Evolutionary conservation across 2,113 vertebrate genomes (phyloP).

Genomic region (Toxotes chatareus): DNA sequence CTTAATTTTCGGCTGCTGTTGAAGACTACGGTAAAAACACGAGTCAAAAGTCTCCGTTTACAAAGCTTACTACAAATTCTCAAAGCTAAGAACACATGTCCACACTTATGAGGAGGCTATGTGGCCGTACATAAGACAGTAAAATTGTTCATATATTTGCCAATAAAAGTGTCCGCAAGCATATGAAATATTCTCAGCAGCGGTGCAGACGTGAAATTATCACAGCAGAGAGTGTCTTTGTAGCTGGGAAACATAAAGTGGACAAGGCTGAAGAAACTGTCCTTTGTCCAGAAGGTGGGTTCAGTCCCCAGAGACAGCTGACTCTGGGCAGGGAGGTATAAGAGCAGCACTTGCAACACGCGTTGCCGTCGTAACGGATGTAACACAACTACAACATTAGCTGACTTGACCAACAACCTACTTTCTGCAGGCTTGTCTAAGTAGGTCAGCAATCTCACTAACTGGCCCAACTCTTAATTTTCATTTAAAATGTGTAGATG

Average conservation of each 20-base stretch:
- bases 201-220: not conserved
- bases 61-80: too few species aligned
- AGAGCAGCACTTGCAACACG: not conserved
- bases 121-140: not conserved
- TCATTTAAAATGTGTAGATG: not conserved
- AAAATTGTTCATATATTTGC: not conserved
- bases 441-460: constrained; percentile 45
- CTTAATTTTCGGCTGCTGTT: too few species aligned
- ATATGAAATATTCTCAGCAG: not conserved
- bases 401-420: constrained; percentile 39
- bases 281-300: not conserved
- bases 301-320: not conserved
- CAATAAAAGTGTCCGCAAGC: not conserved
- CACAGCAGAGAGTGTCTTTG: not conserved
- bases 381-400: constrained; percentile 15
- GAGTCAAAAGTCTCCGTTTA: too few species aligned
- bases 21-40: too few species aligned
- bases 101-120: too few species aligned
- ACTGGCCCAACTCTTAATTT: constrained; percentile 12
- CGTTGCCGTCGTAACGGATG: constrained; percentile 2
- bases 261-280: not conserved
- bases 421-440: constrained; percentile 35
- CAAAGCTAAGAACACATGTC: too few species aligned
- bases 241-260: not conserved
- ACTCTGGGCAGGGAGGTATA: not conserved